Conservation (phyloP, 2,888 invertebrate genomes). For the Andrena bicolor region DNA sequence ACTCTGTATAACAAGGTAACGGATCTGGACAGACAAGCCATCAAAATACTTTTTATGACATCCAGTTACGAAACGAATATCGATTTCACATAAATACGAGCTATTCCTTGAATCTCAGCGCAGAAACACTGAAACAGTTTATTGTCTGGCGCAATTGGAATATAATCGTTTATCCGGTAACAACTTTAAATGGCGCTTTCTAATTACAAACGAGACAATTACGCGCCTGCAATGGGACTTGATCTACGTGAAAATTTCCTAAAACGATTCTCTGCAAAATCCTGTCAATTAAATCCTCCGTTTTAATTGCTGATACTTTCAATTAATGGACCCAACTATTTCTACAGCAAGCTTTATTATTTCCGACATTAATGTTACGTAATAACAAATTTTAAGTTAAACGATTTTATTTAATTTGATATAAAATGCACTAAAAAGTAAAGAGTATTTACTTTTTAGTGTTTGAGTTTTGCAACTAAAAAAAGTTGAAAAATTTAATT, state of each 20-base stretch:
- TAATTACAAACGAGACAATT: constrained; percentile 20
- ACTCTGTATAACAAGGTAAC: not conserved
- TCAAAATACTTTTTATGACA: not conserved
- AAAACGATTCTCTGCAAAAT: too few relatives aligned
- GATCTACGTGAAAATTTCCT: not conserved
- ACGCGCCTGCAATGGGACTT: not conserved
- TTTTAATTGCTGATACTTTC: too few relatives aligned
- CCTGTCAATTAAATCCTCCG: not conserved
- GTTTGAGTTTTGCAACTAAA: too few relatives aligned
- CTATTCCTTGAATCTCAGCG: constrained; percentile 22
- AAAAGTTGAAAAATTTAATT: too few relatives aligned
- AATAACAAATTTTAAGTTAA: too few relatives aligned
- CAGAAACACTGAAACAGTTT: constrained; percentile 28
- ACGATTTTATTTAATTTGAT: too few relatives aligned
- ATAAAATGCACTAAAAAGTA: too few relatives aligned
- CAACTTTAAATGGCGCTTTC: constrained; percentile 40
- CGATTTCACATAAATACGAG: constrained; percentile 7
- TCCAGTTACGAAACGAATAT: constrained; percentile 1
- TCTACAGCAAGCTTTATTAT: too few relatives aligned
- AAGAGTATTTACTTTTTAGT: too few relatives aligned
- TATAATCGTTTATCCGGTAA: constrained; percentile 54
- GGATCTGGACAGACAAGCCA: not conserved
- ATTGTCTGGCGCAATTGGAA: constrained; percentile 33
- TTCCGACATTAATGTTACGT: too few relatives aligned
- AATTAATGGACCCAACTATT: too few relatives aligned